phyloP scores from a whole-genome alignment of 2,113 vertebrate genomes.

The Toxostoma redivivum region DNA sequence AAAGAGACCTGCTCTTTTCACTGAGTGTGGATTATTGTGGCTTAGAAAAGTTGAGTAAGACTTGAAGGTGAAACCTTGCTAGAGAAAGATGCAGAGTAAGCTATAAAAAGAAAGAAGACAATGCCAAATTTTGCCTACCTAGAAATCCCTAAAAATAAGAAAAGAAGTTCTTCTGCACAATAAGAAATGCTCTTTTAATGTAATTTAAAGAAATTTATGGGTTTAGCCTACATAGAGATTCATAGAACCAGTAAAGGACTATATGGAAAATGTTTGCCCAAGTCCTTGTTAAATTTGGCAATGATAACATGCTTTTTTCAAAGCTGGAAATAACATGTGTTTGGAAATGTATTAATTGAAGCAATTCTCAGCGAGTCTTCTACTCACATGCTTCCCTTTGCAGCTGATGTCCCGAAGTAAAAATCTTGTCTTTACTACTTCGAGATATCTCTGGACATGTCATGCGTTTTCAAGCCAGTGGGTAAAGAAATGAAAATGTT shows the following conservation, averaged over 20 bases:
- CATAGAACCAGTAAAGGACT: not conserved
- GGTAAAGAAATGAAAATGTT: not conserved
- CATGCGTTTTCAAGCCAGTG: not conserved
- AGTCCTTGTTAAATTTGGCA: not conserved
- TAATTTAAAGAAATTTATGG: not conserved
- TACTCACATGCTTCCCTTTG: not conserved
- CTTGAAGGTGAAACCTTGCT: not conserved
- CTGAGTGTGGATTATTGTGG: not conserved
- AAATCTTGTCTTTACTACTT: not conserved
- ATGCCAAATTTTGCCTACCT: not conserved
- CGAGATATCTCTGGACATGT: not conserved
- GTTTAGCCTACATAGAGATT: not conserved
- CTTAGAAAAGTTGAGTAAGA: not conserved
- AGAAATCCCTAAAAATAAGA: not conserved
- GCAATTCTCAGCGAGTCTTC: not conserved
- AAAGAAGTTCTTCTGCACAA: not conserved
- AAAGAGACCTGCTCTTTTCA: not conserved
- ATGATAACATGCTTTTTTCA: not conserved
- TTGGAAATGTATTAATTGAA: not conserved
- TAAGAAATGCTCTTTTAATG: not conserved
- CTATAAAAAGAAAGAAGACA: not conserved
- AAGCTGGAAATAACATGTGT: not conserved
- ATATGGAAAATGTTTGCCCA: not conserved
- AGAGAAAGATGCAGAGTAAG: not conserved
- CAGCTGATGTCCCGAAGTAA: not conserved